These are phyloP conservation scores for Hippopotamyrus pictus DNA, from an alignment of 2,797 vertebrate species.

Conservation along the genomic window DNA sequence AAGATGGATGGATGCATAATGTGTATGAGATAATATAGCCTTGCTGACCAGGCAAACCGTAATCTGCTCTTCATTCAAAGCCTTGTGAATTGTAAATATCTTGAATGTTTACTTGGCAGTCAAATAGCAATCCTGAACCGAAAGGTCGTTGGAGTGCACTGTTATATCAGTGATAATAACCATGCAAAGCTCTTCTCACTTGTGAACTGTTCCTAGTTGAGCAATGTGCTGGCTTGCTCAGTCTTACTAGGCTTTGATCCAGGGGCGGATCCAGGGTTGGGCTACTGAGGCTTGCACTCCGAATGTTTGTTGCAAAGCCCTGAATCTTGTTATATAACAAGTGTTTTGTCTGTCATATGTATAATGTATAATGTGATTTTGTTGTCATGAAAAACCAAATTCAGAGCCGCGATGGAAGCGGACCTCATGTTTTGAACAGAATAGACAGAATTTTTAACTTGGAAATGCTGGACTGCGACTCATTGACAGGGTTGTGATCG, in stretches of 20 bases:
- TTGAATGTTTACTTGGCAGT: slow-evolving; percentile 7
- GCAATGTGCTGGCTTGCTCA: neutral
- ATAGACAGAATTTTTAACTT: neutral
- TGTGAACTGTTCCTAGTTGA: neutral
- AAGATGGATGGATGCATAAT: neutral
- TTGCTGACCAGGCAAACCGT: neutral
- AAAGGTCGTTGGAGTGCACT: slow-evolving; percentile 20
- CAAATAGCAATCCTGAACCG: slow-evolving; percentile 8
- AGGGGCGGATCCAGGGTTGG: neutral
- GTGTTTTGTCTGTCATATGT: neutral
- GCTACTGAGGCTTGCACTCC: neutral
- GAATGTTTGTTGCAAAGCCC: neutral
- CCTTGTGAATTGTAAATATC: slow-evolving; percentile 20
- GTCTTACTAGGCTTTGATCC: neutral
- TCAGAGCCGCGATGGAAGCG: neutral
- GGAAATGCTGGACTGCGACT: neutral
- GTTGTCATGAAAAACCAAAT: neutral
- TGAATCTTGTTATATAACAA: neutral
- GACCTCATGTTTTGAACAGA: neutral
- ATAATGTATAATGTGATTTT: neutral
- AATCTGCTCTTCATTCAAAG: neutral
- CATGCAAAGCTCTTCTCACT: neutral
- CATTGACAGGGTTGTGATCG: neutral
- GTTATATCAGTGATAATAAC: neutral
- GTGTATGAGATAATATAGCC: neutral